phyloP scores from a whole-genome alignment of 2,113 vertebrate species.

The Cyrtonyx montezumae region DNA sequence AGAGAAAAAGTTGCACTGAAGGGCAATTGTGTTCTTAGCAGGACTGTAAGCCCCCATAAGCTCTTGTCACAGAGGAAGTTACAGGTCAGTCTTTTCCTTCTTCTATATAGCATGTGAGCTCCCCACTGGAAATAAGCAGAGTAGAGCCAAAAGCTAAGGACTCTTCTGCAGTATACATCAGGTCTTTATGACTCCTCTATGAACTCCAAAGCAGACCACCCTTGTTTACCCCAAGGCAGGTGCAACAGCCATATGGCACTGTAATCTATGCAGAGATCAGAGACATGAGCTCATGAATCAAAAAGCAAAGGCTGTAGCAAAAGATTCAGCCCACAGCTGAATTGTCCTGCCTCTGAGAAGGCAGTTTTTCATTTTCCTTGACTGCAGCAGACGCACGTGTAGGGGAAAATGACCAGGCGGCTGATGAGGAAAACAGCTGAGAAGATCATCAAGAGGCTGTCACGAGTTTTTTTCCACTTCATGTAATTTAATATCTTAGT shows the following conservation, averaged over 20 bases:
- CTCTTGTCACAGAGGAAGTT: background rate
- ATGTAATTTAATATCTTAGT: constrained; percentile 91
- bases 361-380: background rate
- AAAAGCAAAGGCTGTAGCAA: background rate
- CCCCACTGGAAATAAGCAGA: background rate
- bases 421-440: constrained; percentile 85
- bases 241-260: background rate
- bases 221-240: background rate
- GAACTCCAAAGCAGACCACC: background rate
- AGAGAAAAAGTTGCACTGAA: background rate
- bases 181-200: background rate
- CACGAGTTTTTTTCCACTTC: constrained; percentile 83
- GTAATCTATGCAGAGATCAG: background rate
- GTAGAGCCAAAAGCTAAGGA: background rate
- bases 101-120: background rate
- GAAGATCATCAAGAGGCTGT: constrained; percentile 86
- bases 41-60: background rate
- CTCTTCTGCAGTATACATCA: background rate
- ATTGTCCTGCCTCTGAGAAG: background rate
- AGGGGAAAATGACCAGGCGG: constrained; percentile 84
- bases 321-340: background rate
- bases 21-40: background rate
- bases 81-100: background rate
- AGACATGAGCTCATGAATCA: fast-evolving
- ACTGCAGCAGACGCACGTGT: constrained; percentile 78